Conservation (phyloP, 2,797 vertebrate species). For the Dipus sagitta region DNA sequence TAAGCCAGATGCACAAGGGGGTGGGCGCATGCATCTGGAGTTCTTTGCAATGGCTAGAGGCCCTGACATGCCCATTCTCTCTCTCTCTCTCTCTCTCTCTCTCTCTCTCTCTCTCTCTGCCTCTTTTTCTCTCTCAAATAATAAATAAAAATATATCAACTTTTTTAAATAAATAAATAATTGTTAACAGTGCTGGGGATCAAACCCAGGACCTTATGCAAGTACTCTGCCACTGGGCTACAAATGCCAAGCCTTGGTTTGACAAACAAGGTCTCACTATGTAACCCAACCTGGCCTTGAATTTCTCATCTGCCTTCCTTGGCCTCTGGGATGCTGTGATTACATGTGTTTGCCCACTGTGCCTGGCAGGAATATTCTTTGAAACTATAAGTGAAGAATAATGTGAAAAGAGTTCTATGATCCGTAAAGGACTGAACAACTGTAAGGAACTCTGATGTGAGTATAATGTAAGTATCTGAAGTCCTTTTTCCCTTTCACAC, state of each 20-base stretch:
- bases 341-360: background rate
- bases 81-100: no score
- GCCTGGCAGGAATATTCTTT: slow-evolving; percentile 21
- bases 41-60: no score
- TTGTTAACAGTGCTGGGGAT: background rate
- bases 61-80: no score
- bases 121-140: no score
- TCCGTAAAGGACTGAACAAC: slow-evolving; percentile 44
- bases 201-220: background rate
- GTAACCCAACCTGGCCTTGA: background rate
- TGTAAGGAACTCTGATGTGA: slow-evolving; percentile 57
- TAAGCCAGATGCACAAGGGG: no score
- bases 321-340: background rate
- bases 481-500: slow-evolving; percentile 65
- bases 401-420: slow-evolving; percentile 46
- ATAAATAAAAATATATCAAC: no score
- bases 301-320: no score
- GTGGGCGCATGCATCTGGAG: no score
- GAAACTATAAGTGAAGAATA: slow-evolving; percentile 64
- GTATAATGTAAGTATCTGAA: background rate
- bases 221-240: background rate
- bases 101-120: no score
- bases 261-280: background rate
- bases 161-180: no score
- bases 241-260: background rate